Conservation (phyloP, 2,113 vertebrate genomes). For the Salvator merianae region DNA sequence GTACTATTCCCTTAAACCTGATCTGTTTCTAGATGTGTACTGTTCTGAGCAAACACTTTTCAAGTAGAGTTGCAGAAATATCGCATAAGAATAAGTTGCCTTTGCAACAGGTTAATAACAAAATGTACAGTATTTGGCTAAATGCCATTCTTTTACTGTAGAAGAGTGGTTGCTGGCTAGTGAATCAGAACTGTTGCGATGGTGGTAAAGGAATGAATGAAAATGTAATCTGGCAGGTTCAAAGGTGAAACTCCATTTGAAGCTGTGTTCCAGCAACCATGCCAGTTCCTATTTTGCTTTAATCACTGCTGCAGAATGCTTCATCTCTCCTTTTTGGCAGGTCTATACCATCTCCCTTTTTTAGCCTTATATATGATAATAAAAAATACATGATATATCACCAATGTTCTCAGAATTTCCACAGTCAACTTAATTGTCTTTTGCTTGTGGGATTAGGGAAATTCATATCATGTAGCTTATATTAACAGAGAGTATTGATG, state of each 20-base stretch:
- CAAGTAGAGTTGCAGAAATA: not conserved
- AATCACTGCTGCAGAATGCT: not conserved
- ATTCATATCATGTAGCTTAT: not conserved
- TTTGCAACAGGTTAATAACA: not conserved
- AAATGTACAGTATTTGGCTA: not conserved
- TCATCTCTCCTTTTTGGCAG: not conserved
- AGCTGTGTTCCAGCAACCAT: too few species aligned
- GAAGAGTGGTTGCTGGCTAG: too few species aligned
- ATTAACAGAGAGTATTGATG: not conserved
- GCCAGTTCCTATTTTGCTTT: too few species aligned
- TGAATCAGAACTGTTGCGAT: too few species aligned
- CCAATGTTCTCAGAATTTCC: not conserved
- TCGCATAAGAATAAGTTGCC: not conserved
- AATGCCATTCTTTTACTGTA: too few species aligned
- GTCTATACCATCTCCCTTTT: not conserved
- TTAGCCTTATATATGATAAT: not conserved
- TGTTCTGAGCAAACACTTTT: not conserved
- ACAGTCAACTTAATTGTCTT: not conserved
- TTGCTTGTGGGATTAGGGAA: not conserved
- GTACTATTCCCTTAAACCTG: too few species aligned
- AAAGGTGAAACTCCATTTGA: too few species aligned
- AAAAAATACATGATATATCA: not conserved
- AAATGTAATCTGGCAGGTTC: too few species aligned
- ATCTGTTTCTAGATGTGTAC: not conserved
- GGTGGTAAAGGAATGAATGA: too few species aligned